A percentile compares a stretch with the other conserved stretches of the same genome.
These are phyloP conservation scores for Azemiops feae DNA, from an alignment of 2,113 vertebrate species.

Conservation along the genomic window DNA sequence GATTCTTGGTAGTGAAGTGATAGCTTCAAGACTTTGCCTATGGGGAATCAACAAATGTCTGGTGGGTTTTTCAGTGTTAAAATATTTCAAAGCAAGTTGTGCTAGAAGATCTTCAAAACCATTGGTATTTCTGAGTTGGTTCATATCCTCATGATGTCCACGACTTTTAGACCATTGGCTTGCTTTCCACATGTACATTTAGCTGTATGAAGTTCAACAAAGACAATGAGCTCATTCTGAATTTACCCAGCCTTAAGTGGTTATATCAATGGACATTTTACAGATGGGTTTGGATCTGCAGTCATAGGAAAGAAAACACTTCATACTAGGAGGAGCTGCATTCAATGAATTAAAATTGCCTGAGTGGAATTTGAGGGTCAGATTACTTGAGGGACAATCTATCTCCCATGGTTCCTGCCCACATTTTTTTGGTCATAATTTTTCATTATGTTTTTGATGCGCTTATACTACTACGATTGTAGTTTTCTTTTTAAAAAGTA, in stretches of 20 bases:
- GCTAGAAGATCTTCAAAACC: constrained; percentile 23
- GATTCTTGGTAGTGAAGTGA: constrained; percentile 33
- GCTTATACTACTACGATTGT: background rate
- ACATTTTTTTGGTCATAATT: background rate
- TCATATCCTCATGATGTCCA: constrained; percentile 30
- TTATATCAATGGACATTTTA: constrained; percentile 4
- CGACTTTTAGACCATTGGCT: background rate
- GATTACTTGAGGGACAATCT: background rate
- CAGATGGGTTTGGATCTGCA: background rate
- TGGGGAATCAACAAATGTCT: constrained; percentile 22
- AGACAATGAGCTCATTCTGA: constrained; percentile 6
- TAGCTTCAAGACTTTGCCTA: constrained; percentile 28
- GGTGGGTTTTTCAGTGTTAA: background rate
- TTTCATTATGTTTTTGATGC: background rate
- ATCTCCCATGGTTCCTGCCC: background rate
- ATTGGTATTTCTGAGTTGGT: constrained; percentile 41
- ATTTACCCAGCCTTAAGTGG: background rate
- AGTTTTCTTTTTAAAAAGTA: background rate
- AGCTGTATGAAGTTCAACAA: constrained; percentile 12
- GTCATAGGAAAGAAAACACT: background rate
- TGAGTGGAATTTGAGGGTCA: background rate
- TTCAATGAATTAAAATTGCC: background rate
- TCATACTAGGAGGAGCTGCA: background rate
- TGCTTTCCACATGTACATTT: background rate
- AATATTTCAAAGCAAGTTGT: constrained; percentile 35